Percentiles rank a stretch among this genome's conserved stretches.
These are phyloP conservation scores for Cephus pulcher DNA, from an alignment of 2,888 invertebrate genomes.

Conservation along the genomic window DNA sequence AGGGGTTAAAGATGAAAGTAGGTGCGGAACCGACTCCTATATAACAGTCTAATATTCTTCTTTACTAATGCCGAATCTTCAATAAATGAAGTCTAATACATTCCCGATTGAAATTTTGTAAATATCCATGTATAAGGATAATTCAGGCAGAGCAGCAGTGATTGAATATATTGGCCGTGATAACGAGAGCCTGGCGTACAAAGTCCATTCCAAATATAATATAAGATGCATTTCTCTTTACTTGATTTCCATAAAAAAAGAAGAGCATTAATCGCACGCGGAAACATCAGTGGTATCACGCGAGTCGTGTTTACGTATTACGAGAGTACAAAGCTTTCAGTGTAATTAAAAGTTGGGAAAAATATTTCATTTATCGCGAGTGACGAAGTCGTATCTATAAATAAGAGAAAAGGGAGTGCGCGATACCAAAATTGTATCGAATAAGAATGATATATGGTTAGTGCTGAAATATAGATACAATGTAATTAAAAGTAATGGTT, in stretches of 20 bases:
- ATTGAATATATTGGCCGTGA: background rate
- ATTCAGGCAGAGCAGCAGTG: background rate
- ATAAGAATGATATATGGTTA: background rate
- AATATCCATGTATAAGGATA: background rate
- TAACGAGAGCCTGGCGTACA: background rate
- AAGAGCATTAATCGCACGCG: background rate
- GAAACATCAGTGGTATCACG: background rate
- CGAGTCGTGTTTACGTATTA: background rate
- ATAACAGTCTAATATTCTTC: background rate
- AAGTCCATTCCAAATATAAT: background rate
- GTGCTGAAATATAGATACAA: background rate
- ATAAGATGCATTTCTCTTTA: background rate
- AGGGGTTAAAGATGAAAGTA: background rate
- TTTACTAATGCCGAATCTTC: background rate
- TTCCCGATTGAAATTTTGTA: background rate
- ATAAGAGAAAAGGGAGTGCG: background rate
- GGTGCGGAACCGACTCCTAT: background rate
- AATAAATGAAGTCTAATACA: background rate
- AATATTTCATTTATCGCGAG: background rate
- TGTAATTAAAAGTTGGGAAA: background rate
- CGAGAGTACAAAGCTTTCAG: background rate
- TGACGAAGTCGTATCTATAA: background rate
- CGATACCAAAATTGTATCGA: background rate
- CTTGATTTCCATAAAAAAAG: background rate
- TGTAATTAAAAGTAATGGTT: background rate